These are phyloP conservation scores for Chloropsis cyanopogon DNA, from an alignment of 2,113 vertebrate genomes.

Conservation along the genomic window DNA sequence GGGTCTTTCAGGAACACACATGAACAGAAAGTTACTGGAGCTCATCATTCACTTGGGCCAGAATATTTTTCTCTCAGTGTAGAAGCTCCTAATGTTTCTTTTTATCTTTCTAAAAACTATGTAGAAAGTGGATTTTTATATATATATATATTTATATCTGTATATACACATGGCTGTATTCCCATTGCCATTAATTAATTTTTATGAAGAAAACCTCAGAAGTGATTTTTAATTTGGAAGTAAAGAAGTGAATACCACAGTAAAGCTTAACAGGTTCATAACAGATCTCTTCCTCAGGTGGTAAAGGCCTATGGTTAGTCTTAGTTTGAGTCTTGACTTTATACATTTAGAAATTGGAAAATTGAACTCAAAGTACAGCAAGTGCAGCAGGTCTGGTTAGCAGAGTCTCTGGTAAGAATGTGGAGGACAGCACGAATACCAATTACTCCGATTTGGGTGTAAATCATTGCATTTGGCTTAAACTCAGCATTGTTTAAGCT, in stretches of 20 bases:
- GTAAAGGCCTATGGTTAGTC: neutral
- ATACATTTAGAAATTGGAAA: neutral
- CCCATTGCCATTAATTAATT: neutral
- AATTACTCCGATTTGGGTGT: neutral
- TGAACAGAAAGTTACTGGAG: neutral
- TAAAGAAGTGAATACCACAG: neutral
- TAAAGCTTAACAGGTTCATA: neutral
- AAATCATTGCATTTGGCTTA: neutral
- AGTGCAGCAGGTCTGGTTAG: neutral
- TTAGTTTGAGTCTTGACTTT: neutral
- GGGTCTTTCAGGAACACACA: neutral
- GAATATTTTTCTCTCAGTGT: neutral
- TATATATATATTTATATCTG: rapidly evolving
- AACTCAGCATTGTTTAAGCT: neutral
- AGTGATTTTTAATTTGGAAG: neutral
- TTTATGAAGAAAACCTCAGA: neutral
- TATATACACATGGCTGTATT: neutral
- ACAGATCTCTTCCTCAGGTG: neutral
- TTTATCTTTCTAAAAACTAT: neutral
- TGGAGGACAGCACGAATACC: neutral
- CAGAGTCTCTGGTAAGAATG: neutral
- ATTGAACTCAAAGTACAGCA: neutral
- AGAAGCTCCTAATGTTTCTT: neutral
- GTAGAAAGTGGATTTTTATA: neutral
- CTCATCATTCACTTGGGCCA: neutral